These are phyloP conservation scores for Periplaneta americana DNA, from an alignment of 1,140 invertebrate genomes.

Conservation along the genomic window DNA sequence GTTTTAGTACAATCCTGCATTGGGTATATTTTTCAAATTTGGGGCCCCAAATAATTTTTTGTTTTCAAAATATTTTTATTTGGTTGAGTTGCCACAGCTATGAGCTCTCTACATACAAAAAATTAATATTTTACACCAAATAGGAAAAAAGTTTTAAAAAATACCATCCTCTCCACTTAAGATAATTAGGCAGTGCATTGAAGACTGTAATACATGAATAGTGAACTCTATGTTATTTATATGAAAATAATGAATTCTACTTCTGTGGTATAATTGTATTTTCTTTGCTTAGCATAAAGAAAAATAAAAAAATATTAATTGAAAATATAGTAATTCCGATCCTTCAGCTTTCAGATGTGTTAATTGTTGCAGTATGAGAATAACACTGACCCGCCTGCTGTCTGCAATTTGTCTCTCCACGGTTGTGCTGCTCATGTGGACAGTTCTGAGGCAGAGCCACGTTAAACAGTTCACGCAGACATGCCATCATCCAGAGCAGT, in stretches of 20 bases:
- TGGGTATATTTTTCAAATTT: too few relatives aligned
- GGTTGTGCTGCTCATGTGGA: background rate
- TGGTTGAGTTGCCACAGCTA: too few relatives aligned
- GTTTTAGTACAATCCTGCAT: too few relatives aligned
- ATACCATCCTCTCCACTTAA: too few relatives aligned
- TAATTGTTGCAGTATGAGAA: background rate
- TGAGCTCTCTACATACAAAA: too few relatives aligned
- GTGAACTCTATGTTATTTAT: background rate
- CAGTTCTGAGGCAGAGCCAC: background rate
- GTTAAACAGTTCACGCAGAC: conserved; percentile 3
- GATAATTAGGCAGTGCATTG: background rate
- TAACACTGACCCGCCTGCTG: background rate
- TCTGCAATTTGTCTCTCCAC: background rate
- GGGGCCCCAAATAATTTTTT: too few relatives aligned
- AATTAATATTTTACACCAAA: too few relatives aligned
- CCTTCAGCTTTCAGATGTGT: background rate
- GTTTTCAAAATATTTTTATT: too few relatives aligned
- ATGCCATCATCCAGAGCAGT: conserved; percentile 6
- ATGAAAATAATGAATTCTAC: background rate
- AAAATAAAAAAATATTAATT: background rate
- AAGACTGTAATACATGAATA: background rate
- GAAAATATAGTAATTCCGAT: background rate
- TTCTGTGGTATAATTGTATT: background rate
- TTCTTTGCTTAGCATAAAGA: background rate
- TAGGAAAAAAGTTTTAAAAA: too few relatives aligned